Evolutionary conservation across 2,888 invertebrate genomes (phyloP).

Genomic region (Eilema sororculum): DNA sequence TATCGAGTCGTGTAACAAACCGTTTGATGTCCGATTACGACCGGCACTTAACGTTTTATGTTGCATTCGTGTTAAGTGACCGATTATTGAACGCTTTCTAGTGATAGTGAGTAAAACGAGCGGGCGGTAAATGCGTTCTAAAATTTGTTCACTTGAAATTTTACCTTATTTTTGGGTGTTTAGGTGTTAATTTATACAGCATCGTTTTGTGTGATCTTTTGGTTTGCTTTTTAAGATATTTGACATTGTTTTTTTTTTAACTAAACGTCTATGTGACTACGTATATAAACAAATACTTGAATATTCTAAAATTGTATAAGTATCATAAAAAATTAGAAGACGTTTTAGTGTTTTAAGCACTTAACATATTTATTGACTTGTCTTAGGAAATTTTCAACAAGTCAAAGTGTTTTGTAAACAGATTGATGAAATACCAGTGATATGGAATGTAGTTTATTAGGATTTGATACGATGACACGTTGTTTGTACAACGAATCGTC

Average conservation of each 20-base stretch:
- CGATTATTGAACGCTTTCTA: slow-evolving; percentile 69
- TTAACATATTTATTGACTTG: slow-evolving; percentile 3
- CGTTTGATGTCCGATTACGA: slow-evolving; percentile 71
- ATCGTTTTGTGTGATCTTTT: not conserved
- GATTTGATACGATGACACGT: slow-evolving; percentile 63
- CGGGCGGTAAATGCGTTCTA: slow-evolving; percentile 37
- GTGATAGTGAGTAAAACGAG: slow-evolving; percentile 48
- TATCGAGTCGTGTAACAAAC: slow-evolving; percentile 63
- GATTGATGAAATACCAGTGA: slow-evolving; percentile 40
- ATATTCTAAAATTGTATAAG: not conserved
- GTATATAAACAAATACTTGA: not conserved
- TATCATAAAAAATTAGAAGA: not conserved
- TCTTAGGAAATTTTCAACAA: not conserved
- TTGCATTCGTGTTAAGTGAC: slow-evolving; percentile 66
- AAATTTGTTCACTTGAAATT: slow-evolving; percentile 28
- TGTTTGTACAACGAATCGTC: slow-evolving; percentile 57
- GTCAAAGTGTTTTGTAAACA: slow-evolving; percentile 39
- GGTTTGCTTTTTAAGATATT: slow-evolving; percentile 24
- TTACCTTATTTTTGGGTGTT: slow-evolving; percentile 25
- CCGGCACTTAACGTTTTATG: slow-evolving; percentile 67
- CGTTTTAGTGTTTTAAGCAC: not conserved
- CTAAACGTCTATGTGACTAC: not conserved
- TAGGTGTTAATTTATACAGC: slow-evolving; percentile 24
- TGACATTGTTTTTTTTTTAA: slow-evolving; percentile 24
- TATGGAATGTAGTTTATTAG: slow-evolving; percentile 58